phyloP scores from a whole-genome alignment of 2,888 invertebrate genomes.

The Stenodera caucasica region DNA sequence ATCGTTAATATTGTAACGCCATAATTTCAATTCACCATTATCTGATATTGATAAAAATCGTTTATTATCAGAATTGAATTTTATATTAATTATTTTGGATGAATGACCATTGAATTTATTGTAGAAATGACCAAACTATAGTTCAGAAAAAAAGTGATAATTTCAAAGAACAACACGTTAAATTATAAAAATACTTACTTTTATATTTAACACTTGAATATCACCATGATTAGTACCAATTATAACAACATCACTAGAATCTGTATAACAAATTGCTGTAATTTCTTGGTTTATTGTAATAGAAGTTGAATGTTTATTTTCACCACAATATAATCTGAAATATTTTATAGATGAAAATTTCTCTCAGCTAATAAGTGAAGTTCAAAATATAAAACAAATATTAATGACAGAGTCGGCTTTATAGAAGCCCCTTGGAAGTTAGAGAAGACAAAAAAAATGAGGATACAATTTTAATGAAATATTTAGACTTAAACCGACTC shows the following conservation, averaged over 20 bases:
- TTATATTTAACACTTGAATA: slow-evolving; percentile 50
- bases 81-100: slow-evolving; percentile 57
- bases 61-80: slow-evolving; percentile 59
- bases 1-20: slow-evolving; percentile 54
- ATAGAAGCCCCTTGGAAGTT: too few species aligned
- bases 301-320: slow-evolving; percentile 52
- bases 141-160: slow-evolving; percentile 13
- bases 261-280: slow-evolving; percentile 61
- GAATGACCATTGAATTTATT: slow-evolving; percentile 49
- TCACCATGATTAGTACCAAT: slow-evolving; percentile 57
- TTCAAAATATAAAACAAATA: too few species aligned
- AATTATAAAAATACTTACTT: slow-evolving; percentile 15
- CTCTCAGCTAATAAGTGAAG: slow-evolving; percentile 1
- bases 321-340: slow-evolving; percentile 40
- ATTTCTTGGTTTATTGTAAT: slow-evolving; percentile 63
- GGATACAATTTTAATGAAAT: too few species aligned
- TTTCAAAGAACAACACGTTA: slow-evolving; percentile 7
- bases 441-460: too few species aligned
- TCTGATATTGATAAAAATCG: slow-evolving; percentile 63
- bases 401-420: too few species aligned
- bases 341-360: slow-evolving; percentile 16
- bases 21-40: slow-evolving; percentile 63
- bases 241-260: slow-evolving; percentile 55
- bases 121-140: slow-evolving; percentile 43
- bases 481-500: too few species aligned